Conservation (phyloP, 2,797 vertebrate species). For the Rhabdophis nuchalis region DNA sequence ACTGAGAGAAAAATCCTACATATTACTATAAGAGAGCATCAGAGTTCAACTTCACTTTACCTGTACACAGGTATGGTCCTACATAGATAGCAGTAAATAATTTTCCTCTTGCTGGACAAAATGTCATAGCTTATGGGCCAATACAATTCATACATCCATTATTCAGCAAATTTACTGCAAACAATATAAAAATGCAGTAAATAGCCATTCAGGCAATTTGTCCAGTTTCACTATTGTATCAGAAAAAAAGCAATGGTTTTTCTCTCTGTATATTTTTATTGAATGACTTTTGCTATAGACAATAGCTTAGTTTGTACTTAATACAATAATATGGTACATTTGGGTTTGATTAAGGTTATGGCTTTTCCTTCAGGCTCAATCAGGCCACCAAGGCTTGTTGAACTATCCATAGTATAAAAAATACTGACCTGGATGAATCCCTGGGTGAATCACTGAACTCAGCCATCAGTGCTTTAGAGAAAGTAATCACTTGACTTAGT, state of each 20-base stretch:
- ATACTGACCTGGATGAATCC: neutral
- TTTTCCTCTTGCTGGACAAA: conserved; percentile 23
- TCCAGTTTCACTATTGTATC: neutral
- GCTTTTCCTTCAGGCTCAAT: neutral
- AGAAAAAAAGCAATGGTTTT: neutral
- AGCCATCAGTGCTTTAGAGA: neutral
- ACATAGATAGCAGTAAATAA: neutral
- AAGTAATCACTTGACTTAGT: neutral
- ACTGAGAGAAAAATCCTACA: neutral
- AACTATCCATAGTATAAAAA: neutral
- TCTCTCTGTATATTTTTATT: neutral
- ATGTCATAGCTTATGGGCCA: conserved; percentile 38
- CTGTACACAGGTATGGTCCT: fast-evolving
- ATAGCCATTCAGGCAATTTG: neutral
- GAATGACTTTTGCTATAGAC: neutral
- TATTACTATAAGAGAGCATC: fast-evolving
- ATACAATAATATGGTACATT: neutral
- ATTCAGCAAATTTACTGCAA: neutral
- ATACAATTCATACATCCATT: conserved; percentile 25
- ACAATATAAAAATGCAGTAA: conserved; percentile 23
- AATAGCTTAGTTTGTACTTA: neutral
- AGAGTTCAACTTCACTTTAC: neutral
- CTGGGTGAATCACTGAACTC: neutral
- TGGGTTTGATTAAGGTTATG: neutral
- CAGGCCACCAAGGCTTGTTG: neutral